These are phyloP conservation scores for Caprella mutica DNA, from an alignment of 2,888 invertebrate species.

Conservation along the genomic window DNA sequence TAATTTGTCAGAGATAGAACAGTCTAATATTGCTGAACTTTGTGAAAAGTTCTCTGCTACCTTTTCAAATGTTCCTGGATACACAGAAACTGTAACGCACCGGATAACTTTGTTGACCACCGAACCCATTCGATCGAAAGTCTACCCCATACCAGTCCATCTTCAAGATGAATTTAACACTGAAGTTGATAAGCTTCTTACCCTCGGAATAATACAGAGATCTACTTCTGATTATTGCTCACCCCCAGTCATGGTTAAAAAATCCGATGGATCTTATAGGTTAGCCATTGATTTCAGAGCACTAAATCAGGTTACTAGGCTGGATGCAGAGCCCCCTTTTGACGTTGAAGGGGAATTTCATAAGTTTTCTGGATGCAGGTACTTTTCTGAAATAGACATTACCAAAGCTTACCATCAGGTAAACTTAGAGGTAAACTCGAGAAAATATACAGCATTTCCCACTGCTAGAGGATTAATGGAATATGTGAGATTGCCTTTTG, in stretches of 20 bases:
- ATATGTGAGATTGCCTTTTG: conserved; percentile 10
- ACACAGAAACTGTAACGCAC: not conserved
- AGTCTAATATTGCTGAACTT: not conserved
- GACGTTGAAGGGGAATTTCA: conserved; percentile 3
- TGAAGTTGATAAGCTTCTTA: not conserved
- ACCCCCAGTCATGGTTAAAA: not conserved
- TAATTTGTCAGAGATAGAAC: no score
- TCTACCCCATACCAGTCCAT: conserved; percentile 4
- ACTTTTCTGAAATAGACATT: conserved; percentile 14
- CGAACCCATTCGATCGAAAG: not conserved
- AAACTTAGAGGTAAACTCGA: not conserved
- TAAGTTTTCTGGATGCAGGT: conserved; percentile 5
- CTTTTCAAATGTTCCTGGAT: conserved; percentile 2
- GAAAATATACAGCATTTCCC: conserved; percentile 1
- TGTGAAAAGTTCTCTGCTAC: not conserved
- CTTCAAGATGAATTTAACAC: not conserved
- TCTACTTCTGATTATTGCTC: conserved; percentile 2
- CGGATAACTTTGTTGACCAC: conserved; percentile 4
- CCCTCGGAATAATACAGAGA: not conserved
- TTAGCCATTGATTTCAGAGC: conserved; percentile 7
- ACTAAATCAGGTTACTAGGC: not conserved
- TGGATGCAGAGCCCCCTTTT: conserved; percentile 10
- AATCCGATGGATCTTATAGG: not conserved
- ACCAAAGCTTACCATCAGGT: not conserved
- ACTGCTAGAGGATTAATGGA: conserved; percentile 7